phyloP scores from a whole-genome alignment of 92 coral and sea anemone genomes.

The Palythoa grandis region DNA sequence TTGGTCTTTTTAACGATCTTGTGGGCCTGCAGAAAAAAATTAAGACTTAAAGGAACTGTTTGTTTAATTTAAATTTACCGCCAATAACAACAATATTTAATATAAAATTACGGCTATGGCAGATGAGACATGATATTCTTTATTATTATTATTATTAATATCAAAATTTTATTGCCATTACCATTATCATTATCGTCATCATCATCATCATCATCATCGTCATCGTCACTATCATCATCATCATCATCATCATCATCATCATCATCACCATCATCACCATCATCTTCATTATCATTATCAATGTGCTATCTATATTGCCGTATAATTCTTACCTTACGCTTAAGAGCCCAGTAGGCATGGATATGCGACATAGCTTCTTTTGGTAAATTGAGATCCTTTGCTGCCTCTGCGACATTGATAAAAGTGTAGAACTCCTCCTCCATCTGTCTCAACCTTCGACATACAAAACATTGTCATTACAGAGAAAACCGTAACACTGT shows the following conservation, averaged over 20 bases:
- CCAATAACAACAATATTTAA: too few species aligned
- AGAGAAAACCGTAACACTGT: too few species aligned
- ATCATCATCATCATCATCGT: not conserved
- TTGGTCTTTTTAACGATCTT: too few species aligned
- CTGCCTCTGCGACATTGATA: slow-evolving; percentile 71
- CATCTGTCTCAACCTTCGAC: slow-evolving; percentile 87
- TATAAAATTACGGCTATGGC: too few species aligned
- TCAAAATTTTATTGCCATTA: not conserved
- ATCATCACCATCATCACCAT: not conserved
- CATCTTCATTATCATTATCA: not conserved
- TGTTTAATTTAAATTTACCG: too few species aligned
- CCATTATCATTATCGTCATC: not conserved
- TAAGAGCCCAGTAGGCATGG: slow-evolving; percentile 93
- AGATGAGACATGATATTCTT: not conserved
- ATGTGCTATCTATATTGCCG: not conserved
- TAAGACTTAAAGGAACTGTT: too few species aligned
- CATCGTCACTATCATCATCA: not conserved
- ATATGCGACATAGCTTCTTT: slow-evolving; percentile 80
- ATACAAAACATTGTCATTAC: not conserved
- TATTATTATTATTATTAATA: not conserved
- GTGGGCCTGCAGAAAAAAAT: too few species aligned
- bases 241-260: not conserved
- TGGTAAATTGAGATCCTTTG: slow-evolving; percentile 80
- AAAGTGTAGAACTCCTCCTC: slow-evolving; percentile 94
- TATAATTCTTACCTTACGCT: slow-evolving; percentile 78